A percentile compares a stretch with the other conserved stretches of the same genome.
These are phyloP conservation scores for Thalassarche chlororhynchos DNA, from an alignment of 2,113 vertebrate genomes.

Conservation along the genomic window DNA sequence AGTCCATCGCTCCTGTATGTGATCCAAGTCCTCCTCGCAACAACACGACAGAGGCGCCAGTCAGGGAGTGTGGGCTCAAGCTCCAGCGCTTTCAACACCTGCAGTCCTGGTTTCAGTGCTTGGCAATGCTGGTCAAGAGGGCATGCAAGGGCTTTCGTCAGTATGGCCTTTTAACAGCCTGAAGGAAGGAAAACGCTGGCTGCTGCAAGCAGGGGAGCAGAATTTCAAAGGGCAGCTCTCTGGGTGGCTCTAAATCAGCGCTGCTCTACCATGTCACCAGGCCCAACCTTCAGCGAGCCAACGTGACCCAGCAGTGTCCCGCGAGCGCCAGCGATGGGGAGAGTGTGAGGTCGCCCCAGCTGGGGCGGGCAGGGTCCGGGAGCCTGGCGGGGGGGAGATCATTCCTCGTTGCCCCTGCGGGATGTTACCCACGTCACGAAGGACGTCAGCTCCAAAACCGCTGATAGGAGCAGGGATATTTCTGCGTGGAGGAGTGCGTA, in stretches of 20 bases:
- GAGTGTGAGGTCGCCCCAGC: background rate
- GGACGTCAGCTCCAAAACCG: constrained; percentile 52
- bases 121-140: constrained; percentile 1
- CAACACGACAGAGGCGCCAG: background rate
- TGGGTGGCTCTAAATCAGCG: background rate
- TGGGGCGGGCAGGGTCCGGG: rapidly evolving
- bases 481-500: constrained; percentile 38
- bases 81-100: background rate
- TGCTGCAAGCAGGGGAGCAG: background rate
- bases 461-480: constrained; percentile 58
- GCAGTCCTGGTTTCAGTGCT: background rate
- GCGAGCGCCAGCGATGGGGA: rapidly evolving
- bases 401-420: background rate
- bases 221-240: background rate
- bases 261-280: background rate
- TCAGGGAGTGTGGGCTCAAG: background rate
- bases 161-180: background rate
- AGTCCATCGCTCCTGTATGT: background rate
- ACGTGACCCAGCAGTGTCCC: background rate
- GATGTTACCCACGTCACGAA: background rate
- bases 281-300: rapidly evolving
- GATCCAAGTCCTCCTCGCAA: background rate
- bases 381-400: background rate
- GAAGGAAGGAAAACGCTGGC: background rate
- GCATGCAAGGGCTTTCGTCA: background rate